These are phyloP conservation scores for Channallabes apus DNA, from an alignment of 2,797 vertebrate genomes.

Conservation along the genomic window DNA sequence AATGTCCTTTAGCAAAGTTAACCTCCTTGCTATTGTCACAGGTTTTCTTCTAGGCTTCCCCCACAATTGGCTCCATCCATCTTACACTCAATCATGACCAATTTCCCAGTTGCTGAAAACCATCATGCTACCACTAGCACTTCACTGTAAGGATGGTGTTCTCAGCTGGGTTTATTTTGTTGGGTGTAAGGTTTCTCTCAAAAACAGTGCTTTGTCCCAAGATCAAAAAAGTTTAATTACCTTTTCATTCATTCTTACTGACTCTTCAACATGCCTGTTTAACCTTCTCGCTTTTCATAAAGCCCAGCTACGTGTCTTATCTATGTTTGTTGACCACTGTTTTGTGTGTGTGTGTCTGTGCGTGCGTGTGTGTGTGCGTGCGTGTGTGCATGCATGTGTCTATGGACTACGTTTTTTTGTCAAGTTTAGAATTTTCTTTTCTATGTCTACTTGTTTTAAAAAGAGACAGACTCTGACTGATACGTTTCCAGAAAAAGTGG, in stretches of 20 bases:
- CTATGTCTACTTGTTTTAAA: not conserved
- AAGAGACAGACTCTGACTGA: not conserved
- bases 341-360: too few species aligned
- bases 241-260: not conserved
- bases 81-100: not conserved
- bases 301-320: not conserved
- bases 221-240: not conserved
- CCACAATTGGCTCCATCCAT: not conserved
- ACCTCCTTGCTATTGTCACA: not conserved
- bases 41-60: not conserved
- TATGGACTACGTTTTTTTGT: too few species aligned
- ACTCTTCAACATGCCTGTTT: too few species aligned
- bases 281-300: not conserved
- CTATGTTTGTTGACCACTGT: too few species aligned
- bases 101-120: not conserved
- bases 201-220: not conserved
- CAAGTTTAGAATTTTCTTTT: too few species aligned
- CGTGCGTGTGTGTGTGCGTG: too few species aligned
- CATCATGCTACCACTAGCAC: not conserved
- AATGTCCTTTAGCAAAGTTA: not conserved
- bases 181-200: not conserved
- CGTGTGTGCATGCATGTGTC: too few species aligned
- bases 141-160: not conserved
- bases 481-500: not conserved
- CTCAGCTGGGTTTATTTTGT: not conserved